A percentile compares a stretch with the other conserved stretches of the same genome.
phyloP scores from a whole-genome alignment of 2,113 vertebrate species.

The Proteles cristata region DNA sequence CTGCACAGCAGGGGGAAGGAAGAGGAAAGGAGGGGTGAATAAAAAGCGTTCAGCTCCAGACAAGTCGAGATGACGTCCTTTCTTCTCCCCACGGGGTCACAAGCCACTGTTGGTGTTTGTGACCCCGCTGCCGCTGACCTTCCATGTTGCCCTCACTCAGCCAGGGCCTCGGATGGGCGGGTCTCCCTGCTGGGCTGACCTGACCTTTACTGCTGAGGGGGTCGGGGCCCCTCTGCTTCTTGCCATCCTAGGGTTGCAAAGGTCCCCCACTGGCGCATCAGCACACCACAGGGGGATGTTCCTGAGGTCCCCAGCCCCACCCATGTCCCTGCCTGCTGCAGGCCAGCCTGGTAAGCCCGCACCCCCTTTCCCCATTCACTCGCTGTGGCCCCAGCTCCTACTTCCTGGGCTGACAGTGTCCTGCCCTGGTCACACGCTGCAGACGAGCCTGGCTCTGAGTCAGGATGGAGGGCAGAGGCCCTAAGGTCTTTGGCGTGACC shows the following conservation, averaged over 20 bases:
- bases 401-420: neutral
- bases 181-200: fast-evolving
- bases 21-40: neutral
- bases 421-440: fast-evolving
- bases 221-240: neutral
- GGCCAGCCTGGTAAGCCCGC: neutral
- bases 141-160: neutral
- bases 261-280: neutral
- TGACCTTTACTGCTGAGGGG: neutral
- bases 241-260: neutral
- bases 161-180: fast-evolving
- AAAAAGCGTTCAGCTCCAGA: neutral
- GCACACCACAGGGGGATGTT: fast-evolving
- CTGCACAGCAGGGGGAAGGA: neutral
- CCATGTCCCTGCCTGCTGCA: fast-evolving
- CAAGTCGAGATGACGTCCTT: fast-evolving
- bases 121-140: neutral
- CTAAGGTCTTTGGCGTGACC: fast-evolving
- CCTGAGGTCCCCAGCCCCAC: neutral
- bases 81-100: neutral
- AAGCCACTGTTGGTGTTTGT: fast-evolving
- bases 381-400: fast-evolving
- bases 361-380: neutral
- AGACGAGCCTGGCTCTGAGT: neutral
- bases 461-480: neutral